Evolutionary conservation across 2,888 invertebrate species (phyloP), one percentile per base, ranked within the genome.

Genomic region (Acronicta alni): DNA sequence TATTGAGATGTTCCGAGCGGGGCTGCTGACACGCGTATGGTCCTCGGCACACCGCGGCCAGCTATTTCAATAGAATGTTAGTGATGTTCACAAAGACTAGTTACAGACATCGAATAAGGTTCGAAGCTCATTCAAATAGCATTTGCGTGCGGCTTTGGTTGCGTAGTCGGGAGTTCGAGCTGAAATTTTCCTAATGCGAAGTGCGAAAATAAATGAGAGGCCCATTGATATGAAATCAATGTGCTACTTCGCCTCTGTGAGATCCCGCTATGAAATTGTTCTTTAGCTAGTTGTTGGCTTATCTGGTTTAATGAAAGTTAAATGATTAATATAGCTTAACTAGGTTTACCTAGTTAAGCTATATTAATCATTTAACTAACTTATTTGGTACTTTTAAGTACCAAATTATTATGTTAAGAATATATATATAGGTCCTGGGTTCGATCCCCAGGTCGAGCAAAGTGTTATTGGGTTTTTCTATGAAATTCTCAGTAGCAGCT

Each of bases 1-100:
- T 86, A 93, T 93, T 92, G 91, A 93, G 92, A 92, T 88, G 92
- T 93, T 92, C 87, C 83, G 67, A 76, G 77, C 72, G 70, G 65
- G 68, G 71, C 75, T 63, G 71, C 75, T 89, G 91, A 90, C 90
- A 87, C 84, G 83, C 82, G 85, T 83, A 86, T 84, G 80, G 83
- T 81, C 81, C 79, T 76, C 71, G 75, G 82, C 83, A 83, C 83
- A 82, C 81, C 80, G 80, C 77, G 74, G 80, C 75, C 76, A 81
- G 79, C 82, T 80, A 77, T 77, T 77, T 77, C 77, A 77, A 77
- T 77, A 77, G 77, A 77, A 77, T 77, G 77, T 77, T 67, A 77
- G 72, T 77, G 78, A 77, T 77, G 77, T 77, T 77, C 77, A 67
- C 78, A 64, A 60, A 72, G 72, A 66, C 72, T 62, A 69, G 77